These are phyloP conservation scores for Drosophila neutralis DNA, from an alignment of 2,888 invertebrate species.

Conservation along the genomic window DNA sequence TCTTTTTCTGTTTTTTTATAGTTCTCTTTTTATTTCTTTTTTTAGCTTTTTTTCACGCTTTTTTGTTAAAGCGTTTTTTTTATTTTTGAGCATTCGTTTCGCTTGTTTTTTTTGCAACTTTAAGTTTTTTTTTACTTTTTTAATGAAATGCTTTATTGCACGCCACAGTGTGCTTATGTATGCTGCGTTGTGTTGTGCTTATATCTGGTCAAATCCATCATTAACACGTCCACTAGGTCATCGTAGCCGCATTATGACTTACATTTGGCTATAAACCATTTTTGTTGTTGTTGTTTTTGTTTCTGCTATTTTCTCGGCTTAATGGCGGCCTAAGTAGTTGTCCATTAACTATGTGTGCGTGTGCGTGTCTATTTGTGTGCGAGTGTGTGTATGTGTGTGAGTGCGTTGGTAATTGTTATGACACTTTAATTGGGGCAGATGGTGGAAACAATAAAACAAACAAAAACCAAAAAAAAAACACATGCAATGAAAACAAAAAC, in stretches of 20 bases:
- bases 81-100: constrained; percentile 25
- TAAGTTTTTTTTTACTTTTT: constrained; percentile 28
- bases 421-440: constrained; percentile 73
- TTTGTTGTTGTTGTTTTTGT: constrained; percentile 14
- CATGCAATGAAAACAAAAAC: constrained; percentile 24
- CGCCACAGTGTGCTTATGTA: constrained; percentile 37
- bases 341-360: constrained; percentile 46
- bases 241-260: constrained; percentile 54
- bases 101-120: constrained; percentile 50
- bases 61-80: constrained; percentile 42
- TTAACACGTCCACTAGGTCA: constrained; percentile 79
- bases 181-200: constrained; percentile 7
- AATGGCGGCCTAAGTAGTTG: constrained; percentile 49
- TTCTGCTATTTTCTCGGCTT: constrained; percentile 44
- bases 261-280: constrained; percentile 54
- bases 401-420: constrained; percentile 66
- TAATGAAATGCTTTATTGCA: constrained; percentile 68
- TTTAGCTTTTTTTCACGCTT: constrained; percentile 20
- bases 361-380: constrained; percentile 6
- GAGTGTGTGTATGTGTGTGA: constrained; percentile 21
- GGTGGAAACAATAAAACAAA: constrained; percentile 36
- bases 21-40: background rate
- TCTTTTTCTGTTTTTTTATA: constrained; percentile 28
- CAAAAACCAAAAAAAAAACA: constrained; percentile 19
- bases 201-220: constrained; percentile 75